phyloP scores from a whole-genome alignment of 2,888 invertebrate species.

The Polyommatus icarus region DNA sequence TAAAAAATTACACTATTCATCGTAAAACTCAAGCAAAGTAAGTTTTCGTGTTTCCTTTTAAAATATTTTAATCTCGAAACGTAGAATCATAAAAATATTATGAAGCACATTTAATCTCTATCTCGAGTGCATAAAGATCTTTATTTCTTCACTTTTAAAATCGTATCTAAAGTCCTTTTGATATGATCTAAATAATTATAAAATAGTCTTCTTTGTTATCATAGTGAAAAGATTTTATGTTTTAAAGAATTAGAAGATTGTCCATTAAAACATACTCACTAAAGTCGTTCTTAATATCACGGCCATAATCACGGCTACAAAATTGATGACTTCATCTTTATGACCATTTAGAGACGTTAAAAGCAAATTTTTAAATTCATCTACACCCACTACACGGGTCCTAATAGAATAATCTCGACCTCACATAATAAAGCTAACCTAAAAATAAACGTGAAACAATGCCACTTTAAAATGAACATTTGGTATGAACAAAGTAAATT shows the following conservation, averaged over 20 bases:
- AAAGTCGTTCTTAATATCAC: neutral
- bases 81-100: neutral
- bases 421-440: neutral
- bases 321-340: constrained; percentile 23
- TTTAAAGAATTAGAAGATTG: neutral
- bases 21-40: neutral
- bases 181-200: neutral
- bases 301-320: neutral
- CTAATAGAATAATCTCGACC: neutral
- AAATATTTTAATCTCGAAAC: neutral
- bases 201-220: neutral
- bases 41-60: neutral
- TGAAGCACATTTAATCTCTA: neutral
- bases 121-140: constrained; percentile 24
- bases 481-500: constrained; percentile 28
- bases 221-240: neutral
- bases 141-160: neutral
- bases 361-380: neutral
- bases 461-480: constrained; percentile 25
- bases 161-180: neutral
- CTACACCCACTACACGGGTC: neutral
- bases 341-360: neutral
- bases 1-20: neutral
- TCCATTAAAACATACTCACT: neutral
- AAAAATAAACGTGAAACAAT: constrained; percentile 20